Conservation (phyloP, 2,888 invertebrate genomes). For the Slavum lentiscoides region DNA sequence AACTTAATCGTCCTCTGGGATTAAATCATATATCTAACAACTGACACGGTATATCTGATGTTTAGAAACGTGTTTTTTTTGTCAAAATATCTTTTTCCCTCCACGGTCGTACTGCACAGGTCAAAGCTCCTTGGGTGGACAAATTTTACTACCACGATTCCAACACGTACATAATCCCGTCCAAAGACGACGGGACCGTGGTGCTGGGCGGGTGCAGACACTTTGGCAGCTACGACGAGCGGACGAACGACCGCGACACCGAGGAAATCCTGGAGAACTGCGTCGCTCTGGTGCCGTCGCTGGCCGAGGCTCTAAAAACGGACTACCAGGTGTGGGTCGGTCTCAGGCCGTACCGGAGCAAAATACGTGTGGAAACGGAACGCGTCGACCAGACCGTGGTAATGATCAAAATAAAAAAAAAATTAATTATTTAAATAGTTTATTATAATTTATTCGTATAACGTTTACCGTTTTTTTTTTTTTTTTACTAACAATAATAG, state of each 20-base stretch:
- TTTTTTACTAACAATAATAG: too few species aligned
- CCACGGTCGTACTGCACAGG: constrained; percentile 60
- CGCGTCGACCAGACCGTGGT: constrained; percentile 49
- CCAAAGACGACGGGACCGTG: constrained; percentile 68
- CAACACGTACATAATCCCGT: constrained; percentile 85
- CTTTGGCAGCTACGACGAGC: constrained; percentile 74
- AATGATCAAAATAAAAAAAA: too few species aligned
- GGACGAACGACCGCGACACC: constrained; percentile 72
- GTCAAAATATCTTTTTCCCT: too few species aligned
- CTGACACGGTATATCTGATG: too few species aligned
- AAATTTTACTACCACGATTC: constrained; percentile 83
- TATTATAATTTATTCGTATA: too few species aligned
- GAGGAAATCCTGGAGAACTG: constrained; percentile 80
- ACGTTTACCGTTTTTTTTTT: too few species aligned
- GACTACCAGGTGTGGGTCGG: constrained; percentile 69
- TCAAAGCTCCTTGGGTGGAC: constrained; percentile 86
- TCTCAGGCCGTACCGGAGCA: constrained; percentile 77
- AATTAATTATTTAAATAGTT: too few species aligned
- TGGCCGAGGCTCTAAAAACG: constrained; percentile 64
- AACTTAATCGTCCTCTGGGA: too few species aligned
- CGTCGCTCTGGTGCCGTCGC: constrained; percentile 72
- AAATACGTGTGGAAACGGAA: constrained; percentile 75
- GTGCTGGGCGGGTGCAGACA: constrained; percentile 86
- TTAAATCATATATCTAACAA: too few species aligned
- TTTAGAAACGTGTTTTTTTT: too few species aligned